These are phyloP conservation scores for Doris montereyensis DNA, from an alignment of 2,888 invertebrate genomes.

Conservation along the genomic window DNA sequence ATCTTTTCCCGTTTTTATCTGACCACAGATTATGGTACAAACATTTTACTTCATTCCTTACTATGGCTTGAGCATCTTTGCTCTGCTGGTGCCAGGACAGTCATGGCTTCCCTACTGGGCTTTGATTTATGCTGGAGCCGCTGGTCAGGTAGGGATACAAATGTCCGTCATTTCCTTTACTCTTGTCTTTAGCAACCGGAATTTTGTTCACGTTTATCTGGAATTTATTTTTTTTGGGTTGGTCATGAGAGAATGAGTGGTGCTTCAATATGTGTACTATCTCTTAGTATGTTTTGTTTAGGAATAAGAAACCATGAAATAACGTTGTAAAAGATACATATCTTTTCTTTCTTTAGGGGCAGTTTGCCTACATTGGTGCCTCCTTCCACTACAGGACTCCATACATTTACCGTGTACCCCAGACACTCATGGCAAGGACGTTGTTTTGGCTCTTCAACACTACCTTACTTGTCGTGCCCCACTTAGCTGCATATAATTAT, in stretches of 20 bases:
- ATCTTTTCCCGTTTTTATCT: neutral
- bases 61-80: constrained; percentile 57
- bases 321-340: no score
- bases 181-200: no score
- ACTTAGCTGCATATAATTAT: constrained; percentile 52
- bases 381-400: constrained; percentile 54
- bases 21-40: constrained; percentile 65
- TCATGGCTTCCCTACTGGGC: constrained; percentile 65
- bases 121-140: constrained; percentile 66
- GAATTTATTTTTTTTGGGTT: no score
- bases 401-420: constrained; percentile 49
- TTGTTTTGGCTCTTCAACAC: constrained; percentile 54
- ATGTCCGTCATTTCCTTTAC: no score
- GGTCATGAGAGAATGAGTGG: no score
- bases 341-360: constrained; percentile 48
- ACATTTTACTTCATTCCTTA: constrained; percentile 68
- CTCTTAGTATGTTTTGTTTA: no score
- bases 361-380: constrained; percentile 54
- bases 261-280: no score
- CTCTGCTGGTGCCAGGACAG: constrained; percentile 55
- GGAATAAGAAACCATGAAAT: no score
- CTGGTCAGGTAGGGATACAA: constrained; percentile 64
- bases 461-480: constrained; percentile 53
- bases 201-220: no score
- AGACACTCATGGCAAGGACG: constrained; percentile 35